Evolutionary conservation across 2,888 invertebrate genomes (phyloP).

Genomic region (Electrophaes corylata): DNA sequence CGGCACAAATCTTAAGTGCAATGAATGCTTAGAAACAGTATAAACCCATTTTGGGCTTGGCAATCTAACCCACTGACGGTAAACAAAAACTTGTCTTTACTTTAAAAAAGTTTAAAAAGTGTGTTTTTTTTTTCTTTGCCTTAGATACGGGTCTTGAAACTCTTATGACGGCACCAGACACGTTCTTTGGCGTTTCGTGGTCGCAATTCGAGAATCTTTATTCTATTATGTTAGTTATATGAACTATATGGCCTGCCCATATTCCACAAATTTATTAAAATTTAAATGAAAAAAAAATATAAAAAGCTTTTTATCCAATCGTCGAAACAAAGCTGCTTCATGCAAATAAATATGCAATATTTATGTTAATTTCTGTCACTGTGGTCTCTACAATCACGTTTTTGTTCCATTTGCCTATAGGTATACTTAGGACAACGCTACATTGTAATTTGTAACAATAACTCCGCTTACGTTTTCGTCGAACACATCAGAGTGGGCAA

Average conservation of each 20-base stretch:
- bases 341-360: not conserved
- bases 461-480: conserved; percentile 33
- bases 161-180: no score
- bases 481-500: conserved; percentile 33
- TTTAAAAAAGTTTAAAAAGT: no score
- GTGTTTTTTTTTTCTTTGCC: no score
- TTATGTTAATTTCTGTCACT: conserved; percentile 12
- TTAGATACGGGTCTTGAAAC: no score
- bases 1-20: conserved; percentile 38
- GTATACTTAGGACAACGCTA: conserved; percentile 21
- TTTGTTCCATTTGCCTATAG: conserved; percentile 23
- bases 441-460: conserved; percentile 34
- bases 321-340: not conserved
- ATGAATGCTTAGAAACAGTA: conserved; percentile 20
- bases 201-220: no score
- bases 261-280: no score
- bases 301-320: not conserved
- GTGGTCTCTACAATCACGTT: conserved; percentile 24
- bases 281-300: no score
- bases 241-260: no score
- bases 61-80: not conserved
- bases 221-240: no score
- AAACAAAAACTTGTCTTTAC: no score
- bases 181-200: no score
- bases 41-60: not conserved